phyloP scores from a whole-genome alignment of 2,113 vertebrate genomes.

The Guaruba guarouba region DNA sequence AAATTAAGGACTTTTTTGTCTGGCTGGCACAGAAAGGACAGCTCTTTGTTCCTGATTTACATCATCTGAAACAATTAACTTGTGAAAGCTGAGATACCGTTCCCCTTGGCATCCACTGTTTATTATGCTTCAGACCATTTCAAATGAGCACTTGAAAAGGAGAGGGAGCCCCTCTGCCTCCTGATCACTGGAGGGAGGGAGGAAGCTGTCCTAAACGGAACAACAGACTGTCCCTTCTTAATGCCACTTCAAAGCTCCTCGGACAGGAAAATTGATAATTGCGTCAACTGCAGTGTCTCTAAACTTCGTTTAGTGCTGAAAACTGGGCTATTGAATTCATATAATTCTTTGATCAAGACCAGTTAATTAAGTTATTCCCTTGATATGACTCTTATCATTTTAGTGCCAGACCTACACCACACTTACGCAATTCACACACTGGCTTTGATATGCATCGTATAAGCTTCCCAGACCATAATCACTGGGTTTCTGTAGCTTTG shows the following conservation, averaged over 20 bases:
- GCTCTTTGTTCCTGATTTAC: conserved; percentile 26
- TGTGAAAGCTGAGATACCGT: background rate
- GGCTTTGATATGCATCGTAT: conserved; percentile 54
- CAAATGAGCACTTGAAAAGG: conserved; percentile 20
- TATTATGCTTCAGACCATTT: conserved; percentile 4
- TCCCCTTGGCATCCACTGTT: conserved; percentile 29
- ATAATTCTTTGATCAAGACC: conserved; percentile 70
- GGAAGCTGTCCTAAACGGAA: conserved; percentile 31
- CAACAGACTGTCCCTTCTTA: conserved; percentile 49
- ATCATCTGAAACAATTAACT: conserved; percentile 33
- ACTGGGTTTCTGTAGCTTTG: background rate
- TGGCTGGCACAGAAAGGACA: background rate
- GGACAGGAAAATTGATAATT: conserved; percentile 66
- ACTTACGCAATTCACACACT: background rate
- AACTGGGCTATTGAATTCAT: conserved; percentile 67
- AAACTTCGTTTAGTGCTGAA: conserved; percentile 57
- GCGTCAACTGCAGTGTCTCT: conserved; percentile 53
- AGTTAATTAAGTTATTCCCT: conserved; percentile 74
- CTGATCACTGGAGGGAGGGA: conserved; percentile 7
- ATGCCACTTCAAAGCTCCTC: conserved; percentile 65
- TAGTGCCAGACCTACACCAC: conserved; percentile 66
- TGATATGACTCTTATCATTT: conserved; percentile 67
- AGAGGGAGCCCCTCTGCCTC: conserved; percentile 15
- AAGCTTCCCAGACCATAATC: conserved; percentile 18
- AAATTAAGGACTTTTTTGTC: background rate